A percentile compares a stretch with the other conserved stretches of the same genome.
Conservation (phyloP, 1,140 invertebrate genomes). For the Zaprionus ornatus region DNA sequence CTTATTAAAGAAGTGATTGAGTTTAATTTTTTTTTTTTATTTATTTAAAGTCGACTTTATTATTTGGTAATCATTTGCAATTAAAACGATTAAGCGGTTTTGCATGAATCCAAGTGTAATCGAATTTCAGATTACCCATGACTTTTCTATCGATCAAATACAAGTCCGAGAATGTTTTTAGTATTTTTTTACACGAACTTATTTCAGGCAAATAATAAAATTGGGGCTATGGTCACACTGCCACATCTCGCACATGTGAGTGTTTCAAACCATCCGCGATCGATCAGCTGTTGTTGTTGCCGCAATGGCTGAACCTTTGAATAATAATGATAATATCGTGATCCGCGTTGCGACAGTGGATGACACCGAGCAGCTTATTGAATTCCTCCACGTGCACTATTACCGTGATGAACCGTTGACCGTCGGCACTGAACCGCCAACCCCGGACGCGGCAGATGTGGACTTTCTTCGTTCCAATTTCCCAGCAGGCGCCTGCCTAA, state of each 20-base stretch:
- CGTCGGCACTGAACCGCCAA: slow-evolving; percentile 43
- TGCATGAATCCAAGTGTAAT: no score
- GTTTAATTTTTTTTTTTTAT: no score
- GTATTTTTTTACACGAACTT: not conserved
- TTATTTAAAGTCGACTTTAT: no score
- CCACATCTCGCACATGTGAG: not conserved
- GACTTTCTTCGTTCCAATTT: slow-evolving; percentile 61
- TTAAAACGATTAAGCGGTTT: no score
- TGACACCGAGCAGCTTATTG: slow-evolving; percentile 36
- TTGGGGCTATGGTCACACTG: slow-evolving; percentile 13
- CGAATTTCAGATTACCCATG: not conserved
- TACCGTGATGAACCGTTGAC: slow-evolving; percentile 67
- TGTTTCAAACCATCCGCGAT: not conserved
- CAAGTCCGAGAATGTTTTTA: not conserved
- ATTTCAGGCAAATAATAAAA: not conserved
- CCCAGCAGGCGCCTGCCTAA: slow-evolving; percentile 47
- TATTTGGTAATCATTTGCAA: no score
- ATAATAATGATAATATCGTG: slow-evolving; percentile 9
- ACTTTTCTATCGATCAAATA: not conserved
- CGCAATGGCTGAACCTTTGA: not conserved
- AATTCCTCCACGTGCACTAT: slow-evolving; percentile 59
- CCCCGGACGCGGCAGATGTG: slow-evolving; percentile 46
- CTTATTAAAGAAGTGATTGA: no score
- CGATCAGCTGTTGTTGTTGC: not conserved
- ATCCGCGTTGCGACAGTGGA: slow-evolving; percentile 19